Percentiles rank a stretch among this genome's conserved stretches.
Evolutionary conservation across 2,888 invertebrate genomes (phyloP).

Genomic region (Apotomis capreana): DNA sequence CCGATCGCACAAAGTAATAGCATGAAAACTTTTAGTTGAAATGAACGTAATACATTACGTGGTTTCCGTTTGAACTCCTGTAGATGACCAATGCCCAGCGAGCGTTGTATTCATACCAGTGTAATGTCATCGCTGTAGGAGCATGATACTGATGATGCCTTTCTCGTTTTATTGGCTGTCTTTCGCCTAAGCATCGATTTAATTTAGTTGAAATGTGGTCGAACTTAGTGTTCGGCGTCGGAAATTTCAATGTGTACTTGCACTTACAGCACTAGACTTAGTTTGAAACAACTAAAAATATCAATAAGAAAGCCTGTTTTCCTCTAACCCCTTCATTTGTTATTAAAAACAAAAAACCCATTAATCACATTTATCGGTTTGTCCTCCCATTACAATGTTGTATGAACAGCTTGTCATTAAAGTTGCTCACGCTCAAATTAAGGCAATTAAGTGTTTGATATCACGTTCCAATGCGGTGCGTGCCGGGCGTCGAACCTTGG

Average conservation of each 20-base stretch:
- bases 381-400: slow-evolving; percentile 8
- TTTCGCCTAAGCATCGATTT: slow-evolving; percentile 19
- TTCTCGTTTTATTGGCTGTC: slow-evolving; percentile 27
- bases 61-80: not conserved
- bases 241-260: too few relatives aligned
- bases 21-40: slow-evolving; percentile 7
- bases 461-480: slow-evolving; percentile 46
- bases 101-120: slow-evolving; percentile 7
- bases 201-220: not conserved
- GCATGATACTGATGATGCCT: slow-evolving; percentile 13
- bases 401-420: slow-evolving; percentile 15
- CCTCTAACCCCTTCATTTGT: too few relatives aligned
- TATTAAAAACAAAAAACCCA: not conserved
- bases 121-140: slow-evolving; percentile 1
- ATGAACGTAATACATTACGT: slow-evolving; percentile 5
- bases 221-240: not conserved
- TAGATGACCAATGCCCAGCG: not conserved
- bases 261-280: too few relatives aligned
- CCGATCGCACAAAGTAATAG: slow-evolving; percentile 9
- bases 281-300: too few relatives aligned
- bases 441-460: slow-evolving; percentile 43
- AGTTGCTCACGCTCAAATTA: slow-evolving; percentile 26
- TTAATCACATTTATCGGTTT: slow-evolving; percentile 5
- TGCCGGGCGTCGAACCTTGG: slow-evolving; percentile 56
- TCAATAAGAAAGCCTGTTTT: too few relatives aligned